Percentiles rank a stretch among this genome's conserved stretches.
phyloP scores from a whole-genome alignment of 2,113 vertebrate genomes.

The Climacteris rufus region DNA sequence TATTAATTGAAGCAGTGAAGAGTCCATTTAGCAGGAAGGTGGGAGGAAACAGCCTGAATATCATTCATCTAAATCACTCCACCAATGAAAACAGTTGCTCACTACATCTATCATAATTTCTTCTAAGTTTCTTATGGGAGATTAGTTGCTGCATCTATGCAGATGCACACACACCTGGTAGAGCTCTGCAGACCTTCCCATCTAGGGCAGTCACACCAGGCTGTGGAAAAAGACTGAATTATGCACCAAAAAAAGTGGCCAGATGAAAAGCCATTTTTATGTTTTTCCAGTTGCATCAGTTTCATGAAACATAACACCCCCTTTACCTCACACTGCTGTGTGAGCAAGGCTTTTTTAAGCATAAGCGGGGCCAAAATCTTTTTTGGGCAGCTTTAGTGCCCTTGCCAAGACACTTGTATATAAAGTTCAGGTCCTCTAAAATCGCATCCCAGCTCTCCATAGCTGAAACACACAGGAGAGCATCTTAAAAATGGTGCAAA shows the following conservation, averaged over 20 bases:
- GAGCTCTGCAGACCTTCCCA: neutral
- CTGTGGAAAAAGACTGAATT: neutral
- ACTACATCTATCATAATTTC: slow-evolving; percentile 46
- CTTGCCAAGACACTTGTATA: neutral
- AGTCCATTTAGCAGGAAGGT: slow-evolving; percentile 51
- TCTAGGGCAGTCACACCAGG: neutral
- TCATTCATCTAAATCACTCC: slow-evolving; percentile 41
- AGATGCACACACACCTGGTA: neutral
- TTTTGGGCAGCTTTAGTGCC: neutral
- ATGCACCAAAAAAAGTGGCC: neutral
- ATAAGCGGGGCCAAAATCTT: neutral
- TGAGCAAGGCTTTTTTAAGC: neutral
- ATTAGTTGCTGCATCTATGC: neutral
- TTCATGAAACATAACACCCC: neutral
- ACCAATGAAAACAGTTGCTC: slow-evolving; percentile 7
- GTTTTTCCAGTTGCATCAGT: neutral
- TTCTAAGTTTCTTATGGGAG: neutral
- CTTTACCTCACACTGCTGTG: fast-evolving
- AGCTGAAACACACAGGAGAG: neutral
- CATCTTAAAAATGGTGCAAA: neutral
- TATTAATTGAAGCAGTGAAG: slow-evolving; percentile 34
- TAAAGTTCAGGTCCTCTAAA: neutral
- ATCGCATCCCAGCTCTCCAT: neutral
- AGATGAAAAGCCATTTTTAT: neutral
- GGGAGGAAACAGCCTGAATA: slow-evolving; percentile 34